Evolutionary conservation across 2,113 vertebrate species (phyloP).

Genomic region (Amblyopsis rosae): DNA sequence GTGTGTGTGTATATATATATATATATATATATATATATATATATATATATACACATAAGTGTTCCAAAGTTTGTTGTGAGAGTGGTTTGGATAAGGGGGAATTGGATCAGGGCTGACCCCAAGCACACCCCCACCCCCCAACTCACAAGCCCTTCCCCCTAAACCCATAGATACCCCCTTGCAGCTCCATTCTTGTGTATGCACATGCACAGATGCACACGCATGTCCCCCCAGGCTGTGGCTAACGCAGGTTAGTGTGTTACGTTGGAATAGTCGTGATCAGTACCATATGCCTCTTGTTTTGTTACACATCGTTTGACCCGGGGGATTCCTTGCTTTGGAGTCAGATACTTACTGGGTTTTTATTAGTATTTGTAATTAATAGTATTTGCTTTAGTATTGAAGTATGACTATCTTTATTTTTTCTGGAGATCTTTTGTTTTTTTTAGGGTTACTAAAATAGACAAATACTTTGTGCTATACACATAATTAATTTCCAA

Average conservation of each 20-base stretch:
- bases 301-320: conserved; percentile 15
- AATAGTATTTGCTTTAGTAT: neutral
- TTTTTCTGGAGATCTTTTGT: neutral
- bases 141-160: conserved; percentile 54
- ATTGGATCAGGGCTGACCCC: conserved; percentile 63
- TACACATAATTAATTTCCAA: no score
- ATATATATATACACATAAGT: no score
- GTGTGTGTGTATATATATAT: neutral
- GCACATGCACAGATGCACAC: neutral
- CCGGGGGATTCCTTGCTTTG: neutral
- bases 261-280: conserved; percentile 58
- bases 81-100: conserved; percentile 8
- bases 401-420: neutral
- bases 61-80: conserved; percentile 20
- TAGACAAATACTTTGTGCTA: neutral
- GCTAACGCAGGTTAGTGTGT: conserved; percentile 61
- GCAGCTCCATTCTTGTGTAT: neutral
- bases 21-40: neutral
- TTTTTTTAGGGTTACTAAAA: neutral
- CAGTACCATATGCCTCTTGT: conserved; percentile 57
- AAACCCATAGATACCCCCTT: neutral
- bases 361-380: neutral
- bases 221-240: conserved; percentile 41
- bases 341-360: neutral
- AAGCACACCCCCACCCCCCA: conserved; percentile 46